Conservation (phyloP, 2,888 invertebrate species). For the Eurois occulta region DNA sequence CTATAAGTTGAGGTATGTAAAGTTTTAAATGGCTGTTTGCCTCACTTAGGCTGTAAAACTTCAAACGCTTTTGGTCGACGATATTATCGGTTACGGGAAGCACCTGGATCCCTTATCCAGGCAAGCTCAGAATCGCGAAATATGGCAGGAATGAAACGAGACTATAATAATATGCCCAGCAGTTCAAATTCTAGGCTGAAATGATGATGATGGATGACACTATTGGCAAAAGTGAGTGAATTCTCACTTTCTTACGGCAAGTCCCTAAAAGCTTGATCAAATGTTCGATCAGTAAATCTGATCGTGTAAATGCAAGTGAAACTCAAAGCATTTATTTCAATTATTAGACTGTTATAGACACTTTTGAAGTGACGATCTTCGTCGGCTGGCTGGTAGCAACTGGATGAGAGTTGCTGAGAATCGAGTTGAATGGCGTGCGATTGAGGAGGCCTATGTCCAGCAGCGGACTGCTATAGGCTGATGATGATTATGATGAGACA, state of each 20-base stretch:
- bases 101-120: not conserved
- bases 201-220: not conserved
- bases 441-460: too few species aligned
- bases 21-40: conserved; percentile 6
- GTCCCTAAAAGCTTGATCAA: not conserved
- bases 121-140: not conserved
- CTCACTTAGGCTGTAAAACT: not conserved
- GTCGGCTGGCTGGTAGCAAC: too few species aligned
- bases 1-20: conserved; percentile 7
- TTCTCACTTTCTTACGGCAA: too few species aligned
- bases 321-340: too few species aligned
- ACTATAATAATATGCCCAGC: too few species aligned
- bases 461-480: too few species aligned
- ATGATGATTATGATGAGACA: too few species aligned
- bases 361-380: too few species aligned
- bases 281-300: not conserved
- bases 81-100: not conserved
- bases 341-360: too few species aligned
- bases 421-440: too few species aligned
- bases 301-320: not conserved
- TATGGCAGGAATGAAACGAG: not conserved
- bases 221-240: not conserved
- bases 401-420: too few species aligned
- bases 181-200: not conserved
- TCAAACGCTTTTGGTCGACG: not conserved